Evolutionary conservation across 2,113 vertebrate genomes (phyloP).

Genomic region (Eptesicus fuscus): DNA sequence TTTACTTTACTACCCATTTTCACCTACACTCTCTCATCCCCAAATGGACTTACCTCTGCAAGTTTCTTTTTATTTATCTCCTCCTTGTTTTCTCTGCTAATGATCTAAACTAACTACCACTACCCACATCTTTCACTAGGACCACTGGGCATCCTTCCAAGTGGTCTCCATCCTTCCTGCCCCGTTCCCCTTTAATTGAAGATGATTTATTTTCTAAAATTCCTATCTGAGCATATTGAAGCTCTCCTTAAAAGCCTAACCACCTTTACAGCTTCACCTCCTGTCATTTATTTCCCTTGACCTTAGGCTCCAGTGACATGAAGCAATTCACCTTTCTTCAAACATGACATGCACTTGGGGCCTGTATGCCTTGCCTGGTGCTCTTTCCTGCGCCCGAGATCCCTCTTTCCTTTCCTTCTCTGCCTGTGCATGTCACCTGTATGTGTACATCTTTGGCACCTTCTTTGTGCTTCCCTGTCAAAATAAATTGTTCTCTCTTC

Average conservation of each 20-base stretch:
- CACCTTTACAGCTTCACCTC: neutral
- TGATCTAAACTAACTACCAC: neutral
- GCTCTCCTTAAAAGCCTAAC: neutral
- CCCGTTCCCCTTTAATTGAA: neutral
- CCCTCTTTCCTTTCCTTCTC: neutral
- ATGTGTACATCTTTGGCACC: neutral
- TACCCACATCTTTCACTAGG: neutral
- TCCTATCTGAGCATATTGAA: neutral
- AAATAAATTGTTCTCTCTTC: neutral
- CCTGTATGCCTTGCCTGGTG: neutral
- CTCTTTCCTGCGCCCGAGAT: neutral
- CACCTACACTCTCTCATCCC: neutral
- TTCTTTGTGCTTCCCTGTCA: neutral
- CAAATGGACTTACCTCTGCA: neutral
- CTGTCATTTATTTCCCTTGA: neutral
- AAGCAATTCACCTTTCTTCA: slow-evolving; percentile 9
- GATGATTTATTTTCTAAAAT: neutral
- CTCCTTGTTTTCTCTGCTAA: neutral
- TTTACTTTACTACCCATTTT: neutral
- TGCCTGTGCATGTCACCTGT: neutral
- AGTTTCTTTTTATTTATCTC: neutral
- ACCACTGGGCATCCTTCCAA: neutral
- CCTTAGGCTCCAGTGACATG: neutral
- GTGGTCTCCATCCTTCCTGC: neutral
- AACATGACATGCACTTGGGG: neutral